Evolutionary conservation across 2,888 invertebrate species (phyloP), one percentile per base, ranked within the genome.

Genomic region (Ormyrus pomaceus): DNA sequence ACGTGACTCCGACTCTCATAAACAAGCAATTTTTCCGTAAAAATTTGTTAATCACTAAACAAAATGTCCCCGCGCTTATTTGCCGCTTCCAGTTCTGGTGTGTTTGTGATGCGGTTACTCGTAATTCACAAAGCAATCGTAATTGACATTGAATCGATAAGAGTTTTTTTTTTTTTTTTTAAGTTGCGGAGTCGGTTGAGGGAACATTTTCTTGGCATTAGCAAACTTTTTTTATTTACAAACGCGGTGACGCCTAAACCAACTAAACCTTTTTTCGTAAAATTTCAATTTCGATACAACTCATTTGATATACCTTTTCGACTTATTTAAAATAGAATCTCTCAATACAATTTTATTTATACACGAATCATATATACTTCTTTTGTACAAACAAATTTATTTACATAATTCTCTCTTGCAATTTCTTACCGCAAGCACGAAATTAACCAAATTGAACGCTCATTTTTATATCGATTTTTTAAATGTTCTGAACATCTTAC

Each of bases 341-440:
- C n/a, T 69, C n/a, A n/a, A 48, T 70, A 19, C 9, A 59, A 45
- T 66, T 50, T 59, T 68, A 11, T 62, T 68, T 73, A 73, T 74
- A 69, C 45, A 46, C 51, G 46, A 62, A 55, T 10, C n/a, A 45
- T 66, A 65, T 61, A 10, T 73, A n/a, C 45, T 34, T 61, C 48
- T 55, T 74, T 78, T 79, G 48, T 79, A 79, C 79, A 79, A 74
- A 74, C 48, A 79, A 79, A 73, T 73, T 68, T 79, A 79, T 79
- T 55, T 79, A 79, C 62, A 79, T 45, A 53, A 61, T 34, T 72
- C 13, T 10, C 34, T 53, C 13, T 4, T 50, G 19, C 13, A 59
- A 13, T 68, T 46, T 71, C 19, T 19, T 19, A 19, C 19, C 19
- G n/a, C n/a, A 64, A 48, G 48, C 11, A 62, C 3, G 62, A 53